Percentiles rank a stretch among this genome's conserved stretches.
Evolutionary conservation across 2,113 vertebrate genomes (phyloP).

Genomic region (Amphilophus citrinellus): DNA sequence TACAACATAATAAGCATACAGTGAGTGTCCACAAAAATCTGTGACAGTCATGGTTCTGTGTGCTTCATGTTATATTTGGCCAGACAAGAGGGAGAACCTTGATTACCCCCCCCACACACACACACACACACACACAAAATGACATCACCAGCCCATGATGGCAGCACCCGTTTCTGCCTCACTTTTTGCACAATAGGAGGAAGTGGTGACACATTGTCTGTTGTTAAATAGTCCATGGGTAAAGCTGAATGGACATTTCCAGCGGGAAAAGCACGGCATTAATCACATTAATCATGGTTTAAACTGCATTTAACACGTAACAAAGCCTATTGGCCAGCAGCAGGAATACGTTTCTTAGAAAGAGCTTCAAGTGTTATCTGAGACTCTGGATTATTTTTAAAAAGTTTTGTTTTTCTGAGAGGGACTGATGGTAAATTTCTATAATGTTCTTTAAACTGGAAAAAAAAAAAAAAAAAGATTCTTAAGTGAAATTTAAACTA

Average conservation of each 20-base stretch:
- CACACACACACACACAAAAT: neutral
- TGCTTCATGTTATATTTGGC: too few species aligned
- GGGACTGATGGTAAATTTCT: neutral
- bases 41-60: too few species aligned
- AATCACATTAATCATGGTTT: neutral
- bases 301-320: neutral
- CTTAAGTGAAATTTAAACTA: neutral
- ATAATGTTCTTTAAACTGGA: neutral
- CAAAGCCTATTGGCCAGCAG: neutral
- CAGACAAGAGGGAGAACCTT: too few species aligned
- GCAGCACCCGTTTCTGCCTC: neutral
- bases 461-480: neutral
- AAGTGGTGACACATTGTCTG: constrained; percentile 14
- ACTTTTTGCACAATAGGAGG: constrained; percentile 8
- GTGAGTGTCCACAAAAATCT: too few species aligned
- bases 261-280: neutral
- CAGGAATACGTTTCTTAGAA: neutral
- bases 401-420: neutral
- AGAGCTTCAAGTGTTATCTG: neutral
- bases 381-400: neutral
- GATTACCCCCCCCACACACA: too few species aligned
- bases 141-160: neutral
- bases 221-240: neutral
- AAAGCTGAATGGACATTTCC: neutral
- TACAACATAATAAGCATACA: too few species aligned